phyloP scores from a whole-genome alignment of 2,113 vertebrate genomes.

The Bombycilla garrulus region DNA sequence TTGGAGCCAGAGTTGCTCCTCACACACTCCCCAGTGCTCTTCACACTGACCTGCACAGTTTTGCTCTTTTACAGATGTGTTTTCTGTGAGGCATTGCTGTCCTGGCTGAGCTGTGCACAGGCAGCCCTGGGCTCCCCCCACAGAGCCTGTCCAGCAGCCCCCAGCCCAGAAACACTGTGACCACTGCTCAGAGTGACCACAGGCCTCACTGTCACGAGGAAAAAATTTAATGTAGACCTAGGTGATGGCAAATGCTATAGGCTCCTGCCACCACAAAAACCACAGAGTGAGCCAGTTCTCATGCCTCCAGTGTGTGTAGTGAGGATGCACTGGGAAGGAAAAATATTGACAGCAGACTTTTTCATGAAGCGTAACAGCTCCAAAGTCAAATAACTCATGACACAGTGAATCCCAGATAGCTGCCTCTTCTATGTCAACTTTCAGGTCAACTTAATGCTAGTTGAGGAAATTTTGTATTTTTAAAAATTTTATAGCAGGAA shows the following conservation, averaged over 20 bases:
- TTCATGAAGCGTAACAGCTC: neutral
- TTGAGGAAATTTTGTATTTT: neutral
- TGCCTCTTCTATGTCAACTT: neutral
- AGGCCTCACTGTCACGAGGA: neutral
- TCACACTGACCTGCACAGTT: accelerated
- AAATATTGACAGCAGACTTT: neutral
- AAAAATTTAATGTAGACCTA: neutral
- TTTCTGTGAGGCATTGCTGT: neutral
- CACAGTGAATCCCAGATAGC: neutral
- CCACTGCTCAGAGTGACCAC: neutral
- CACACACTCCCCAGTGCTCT: neutral
- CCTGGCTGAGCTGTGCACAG: neutral
- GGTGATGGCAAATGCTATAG: neutral
- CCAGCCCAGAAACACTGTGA: neutral
- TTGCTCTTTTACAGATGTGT: neutral
- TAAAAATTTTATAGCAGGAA: neutral
- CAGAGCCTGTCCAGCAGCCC: neutral
- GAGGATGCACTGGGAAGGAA: neutral
- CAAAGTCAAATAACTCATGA: neutral
- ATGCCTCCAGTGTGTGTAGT: too few species aligned
- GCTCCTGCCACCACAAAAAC: neutral
- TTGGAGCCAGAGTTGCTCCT: neutral
- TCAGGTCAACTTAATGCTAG: neutral
- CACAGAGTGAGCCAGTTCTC: neutral
- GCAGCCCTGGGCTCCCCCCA: neutral